These are phyloP conservation scores for Pseudeuparius sepicola DNA, from an alignment of 2,888 invertebrate genomes.

Conservation along the genomic window DNA sequence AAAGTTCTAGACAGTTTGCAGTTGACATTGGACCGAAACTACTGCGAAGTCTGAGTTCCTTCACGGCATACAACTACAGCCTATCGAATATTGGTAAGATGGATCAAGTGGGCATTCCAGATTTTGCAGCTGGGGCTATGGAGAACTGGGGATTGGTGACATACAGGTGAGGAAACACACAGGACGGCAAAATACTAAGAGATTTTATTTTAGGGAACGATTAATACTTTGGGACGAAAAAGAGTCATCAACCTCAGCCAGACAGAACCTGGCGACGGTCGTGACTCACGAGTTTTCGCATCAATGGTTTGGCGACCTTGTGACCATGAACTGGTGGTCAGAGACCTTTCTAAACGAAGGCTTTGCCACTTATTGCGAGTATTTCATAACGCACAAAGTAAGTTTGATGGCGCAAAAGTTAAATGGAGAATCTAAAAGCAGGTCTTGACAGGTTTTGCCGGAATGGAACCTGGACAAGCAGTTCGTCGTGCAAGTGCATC, in stretches of 20 bases:
- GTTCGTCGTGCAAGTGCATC: slow-evolving; percentile 60
- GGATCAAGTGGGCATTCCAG: slow-evolving; percentile 77
- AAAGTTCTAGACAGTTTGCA: slow-evolving; percentile 17
- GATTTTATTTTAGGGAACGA: slow-evolving; percentile 47
- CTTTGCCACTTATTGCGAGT: slow-evolving; percentile 66
- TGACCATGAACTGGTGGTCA: slow-evolving; percentile 68
- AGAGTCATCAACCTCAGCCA: slow-evolving; percentile 21
- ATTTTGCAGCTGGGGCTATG: slow-evolving; percentile 81
- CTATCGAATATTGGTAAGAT: slow-evolving; percentile 44
- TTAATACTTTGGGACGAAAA: slow-evolving; percentile 42
- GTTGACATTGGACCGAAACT: slow-evolving; percentile 20
- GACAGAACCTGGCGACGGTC: slow-evolving; percentile 53
- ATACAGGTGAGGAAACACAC: slow-evolving; percentile 47
- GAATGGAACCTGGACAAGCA: slow-evolving; percentile 56
- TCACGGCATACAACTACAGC: slow-evolving; percentile 51
- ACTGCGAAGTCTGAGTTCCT: slow-evolving; percentile 19
- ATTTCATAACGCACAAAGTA: slow-evolving; percentile 37
- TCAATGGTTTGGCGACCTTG: slow-evolving; percentile 73
- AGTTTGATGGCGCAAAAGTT: slow-evolving; percentile 11
- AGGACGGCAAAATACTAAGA: too few species aligned
- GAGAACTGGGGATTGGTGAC: slow-evolving; percentile 87
- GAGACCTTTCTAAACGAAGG: slow-evolving; percentile 66
- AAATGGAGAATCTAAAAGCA: neutral
- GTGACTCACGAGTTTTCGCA: slow-evolving; percentile 71
- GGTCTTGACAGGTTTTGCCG: slow-evolving; percentile 28